Percentiles rank a stretch among this genome's conserved stretches.
Conservation (phyloP, 1,140 invertebrate species). For the Lepidurus couesii region DNA sequence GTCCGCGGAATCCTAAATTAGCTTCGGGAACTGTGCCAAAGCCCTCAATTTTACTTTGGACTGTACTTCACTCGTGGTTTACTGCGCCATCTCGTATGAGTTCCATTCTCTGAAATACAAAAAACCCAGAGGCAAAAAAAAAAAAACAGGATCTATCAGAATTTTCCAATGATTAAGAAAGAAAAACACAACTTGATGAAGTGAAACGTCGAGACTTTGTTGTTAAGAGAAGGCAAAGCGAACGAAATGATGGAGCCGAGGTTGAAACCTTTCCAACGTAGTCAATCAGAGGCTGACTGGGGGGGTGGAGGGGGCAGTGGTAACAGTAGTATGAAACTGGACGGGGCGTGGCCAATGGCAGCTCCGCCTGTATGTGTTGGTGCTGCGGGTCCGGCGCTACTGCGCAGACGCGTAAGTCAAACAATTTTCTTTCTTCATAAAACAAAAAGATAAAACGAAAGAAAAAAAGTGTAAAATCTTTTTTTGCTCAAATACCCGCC, state of each 20-base stretch:
- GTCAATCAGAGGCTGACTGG: conserved; percentile 8
- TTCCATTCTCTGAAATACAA: background rate
- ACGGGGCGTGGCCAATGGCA: background rate
- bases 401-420: background rate
- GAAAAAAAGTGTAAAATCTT: background rate
- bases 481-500: background rate
- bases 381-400: background rate
- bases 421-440: too few relatives aligned
- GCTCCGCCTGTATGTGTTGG: background rate
- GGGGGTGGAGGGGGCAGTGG: background rate
- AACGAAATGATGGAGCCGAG: conserved; percentile 2
- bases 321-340: background rate
- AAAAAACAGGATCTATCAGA: background rate
- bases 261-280: conserved; percentile 8
- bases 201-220: too few relatives aligned
- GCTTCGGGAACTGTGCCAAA: background rate
- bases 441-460: background rate
- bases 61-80: background rate
- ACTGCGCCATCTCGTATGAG: background rate
- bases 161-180: background rate
- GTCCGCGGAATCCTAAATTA: conserved; percentile 6
- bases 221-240: background rate
- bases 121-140: background rate
- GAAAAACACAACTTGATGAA: background rate
- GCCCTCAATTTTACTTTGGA: background rate